These are phyloP conservation scores for Oscarella lobularis DNA, from an alignment of 37 sponge, comb jelly and placozoan genomes.

Conservation along the genomic window DNA sequence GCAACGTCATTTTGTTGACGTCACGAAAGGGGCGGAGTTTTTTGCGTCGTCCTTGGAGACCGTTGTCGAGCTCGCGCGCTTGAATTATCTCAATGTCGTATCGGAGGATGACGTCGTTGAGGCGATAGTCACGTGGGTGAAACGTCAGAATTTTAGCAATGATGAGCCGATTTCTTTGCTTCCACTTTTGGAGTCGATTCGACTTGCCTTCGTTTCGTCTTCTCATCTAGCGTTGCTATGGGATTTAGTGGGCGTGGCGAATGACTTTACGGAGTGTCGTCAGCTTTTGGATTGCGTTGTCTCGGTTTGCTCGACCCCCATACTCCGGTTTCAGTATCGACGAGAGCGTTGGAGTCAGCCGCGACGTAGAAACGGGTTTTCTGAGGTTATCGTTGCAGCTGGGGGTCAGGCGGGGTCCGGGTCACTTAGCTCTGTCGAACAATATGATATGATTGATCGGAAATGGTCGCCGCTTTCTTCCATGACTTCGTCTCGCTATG, in stretches of 20 bases:
- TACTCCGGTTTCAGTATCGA: background rate
- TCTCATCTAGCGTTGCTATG: background rate
- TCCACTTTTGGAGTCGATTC: background rate
- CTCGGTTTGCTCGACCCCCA: background rate
- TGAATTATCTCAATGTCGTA: background rate
- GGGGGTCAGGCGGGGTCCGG: background rate
- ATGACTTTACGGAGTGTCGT: background rate
- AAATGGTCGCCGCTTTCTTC: background rate
- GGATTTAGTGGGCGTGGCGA: background rate
- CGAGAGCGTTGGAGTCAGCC: background rate
- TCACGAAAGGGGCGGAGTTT: background rate
- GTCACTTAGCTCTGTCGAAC: background rate
- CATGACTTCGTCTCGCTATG: background rate
- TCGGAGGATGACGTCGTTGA: background rate
- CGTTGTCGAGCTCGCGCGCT: background rate
- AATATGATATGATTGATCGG: background rate
- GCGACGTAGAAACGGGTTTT: background rate
- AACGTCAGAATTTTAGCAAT: no score
- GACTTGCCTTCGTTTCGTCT: background rate
- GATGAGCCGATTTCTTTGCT: no score
- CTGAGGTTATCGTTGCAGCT: background rate
- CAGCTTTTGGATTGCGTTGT: background rate
- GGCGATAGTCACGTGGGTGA: background rate
- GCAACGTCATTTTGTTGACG: background rate
- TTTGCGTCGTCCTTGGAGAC: background rate